Evolutionary conservation across 35 echinoderm and acorn worm genomes (phyloP).

Genomic region (Lytechinus pictus): DNA sequence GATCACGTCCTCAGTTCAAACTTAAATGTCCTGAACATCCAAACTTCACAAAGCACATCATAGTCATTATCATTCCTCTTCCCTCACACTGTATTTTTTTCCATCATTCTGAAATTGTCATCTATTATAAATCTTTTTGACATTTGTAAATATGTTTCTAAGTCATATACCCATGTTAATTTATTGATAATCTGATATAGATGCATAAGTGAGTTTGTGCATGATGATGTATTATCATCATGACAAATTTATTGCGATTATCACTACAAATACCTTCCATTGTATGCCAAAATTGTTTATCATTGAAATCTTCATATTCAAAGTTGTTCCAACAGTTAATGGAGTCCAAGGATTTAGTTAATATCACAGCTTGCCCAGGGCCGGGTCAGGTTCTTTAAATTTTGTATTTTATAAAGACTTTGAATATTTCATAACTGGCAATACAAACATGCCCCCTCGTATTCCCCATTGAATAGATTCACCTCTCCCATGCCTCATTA

Average conservation of each 20-base stretch:
- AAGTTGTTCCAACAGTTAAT: too few species aligned
- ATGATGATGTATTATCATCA: not conserved
- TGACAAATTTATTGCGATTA: not conserved
- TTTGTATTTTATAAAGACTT: too few species aligned
- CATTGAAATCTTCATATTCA: too few species aligned
- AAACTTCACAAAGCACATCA: not conserved
- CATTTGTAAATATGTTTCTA: not conserved
- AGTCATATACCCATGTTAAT: not conserved
- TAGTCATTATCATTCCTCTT: not conserved
- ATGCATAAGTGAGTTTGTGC: not conserved
- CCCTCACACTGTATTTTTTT: not conserved
- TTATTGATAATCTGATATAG: not conserved
- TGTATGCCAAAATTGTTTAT: not conserved
- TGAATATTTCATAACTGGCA: not conserved
- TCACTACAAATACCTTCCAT: not conserved
- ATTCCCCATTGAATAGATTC: not conserved
- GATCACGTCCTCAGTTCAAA: too few species aligned
- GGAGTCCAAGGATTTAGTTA: too few species aligned
- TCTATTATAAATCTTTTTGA: not conserved
- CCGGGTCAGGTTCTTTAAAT: too few species aligned
- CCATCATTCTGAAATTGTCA: not conserved
- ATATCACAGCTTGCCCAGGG: too few species aligned
- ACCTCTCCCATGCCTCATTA: not conserved
- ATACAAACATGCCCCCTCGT: not conserved
- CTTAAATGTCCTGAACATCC: not conserved